Evolutionary conservation across 2,888 invertebrate genomes (phyloP).

Genomic region (Baccha elongata): DNA sequence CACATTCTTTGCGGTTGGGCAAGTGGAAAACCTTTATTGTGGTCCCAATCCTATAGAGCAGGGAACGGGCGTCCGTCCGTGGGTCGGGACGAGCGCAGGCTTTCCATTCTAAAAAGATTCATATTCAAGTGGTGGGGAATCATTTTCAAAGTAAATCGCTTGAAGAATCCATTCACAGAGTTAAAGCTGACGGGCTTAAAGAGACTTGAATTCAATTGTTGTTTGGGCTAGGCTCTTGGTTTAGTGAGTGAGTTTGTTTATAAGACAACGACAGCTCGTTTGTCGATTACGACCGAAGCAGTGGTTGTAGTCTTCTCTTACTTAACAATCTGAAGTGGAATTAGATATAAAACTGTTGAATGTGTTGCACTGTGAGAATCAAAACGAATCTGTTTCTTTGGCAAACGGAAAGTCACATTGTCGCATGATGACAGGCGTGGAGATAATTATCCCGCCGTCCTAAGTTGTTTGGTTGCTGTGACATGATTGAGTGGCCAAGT

Average conservation of each 20-base stretch:
- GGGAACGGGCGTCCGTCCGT: too few relatives aligned
- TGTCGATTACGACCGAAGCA: constrained; percentile 1
- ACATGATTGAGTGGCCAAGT: constrained; percentile 32
- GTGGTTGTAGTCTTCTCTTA: constrained; percentile 21
- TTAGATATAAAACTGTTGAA: constrained; percentile 59
- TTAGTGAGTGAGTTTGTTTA: constrained; percentile 10
- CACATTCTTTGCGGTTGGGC: constrained; percentile 70
- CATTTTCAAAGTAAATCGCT: constrained; percentile 62
- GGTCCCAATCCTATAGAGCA: constrained; percentile 8
- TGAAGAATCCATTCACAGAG: constrained; percentile 65
- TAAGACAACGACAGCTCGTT: neutral
- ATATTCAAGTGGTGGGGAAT: constrained; percentile 53
- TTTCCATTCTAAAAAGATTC: neutral
- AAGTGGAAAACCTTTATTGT: constrained; percentile 72
- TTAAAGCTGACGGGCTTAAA: constrained; percentile 6
- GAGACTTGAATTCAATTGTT: constrained; percentile 58
- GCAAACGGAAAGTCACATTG: constrained; percentile 46
- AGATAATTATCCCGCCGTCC: constrained; percentile 41
- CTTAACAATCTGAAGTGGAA: constrained; percentile 47
- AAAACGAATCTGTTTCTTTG: neutral
- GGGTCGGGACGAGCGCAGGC: neutral
- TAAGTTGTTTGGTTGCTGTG: constrained; percentile 40
- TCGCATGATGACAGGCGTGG: constrained; percentile 40
- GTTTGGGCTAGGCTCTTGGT: constrained; percentile 19
- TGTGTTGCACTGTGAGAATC: constrained; percentile 54